Conservation (phyloP, 2,888 invertebrate species). For the Lepidocyrtinus sp. region DNA sequence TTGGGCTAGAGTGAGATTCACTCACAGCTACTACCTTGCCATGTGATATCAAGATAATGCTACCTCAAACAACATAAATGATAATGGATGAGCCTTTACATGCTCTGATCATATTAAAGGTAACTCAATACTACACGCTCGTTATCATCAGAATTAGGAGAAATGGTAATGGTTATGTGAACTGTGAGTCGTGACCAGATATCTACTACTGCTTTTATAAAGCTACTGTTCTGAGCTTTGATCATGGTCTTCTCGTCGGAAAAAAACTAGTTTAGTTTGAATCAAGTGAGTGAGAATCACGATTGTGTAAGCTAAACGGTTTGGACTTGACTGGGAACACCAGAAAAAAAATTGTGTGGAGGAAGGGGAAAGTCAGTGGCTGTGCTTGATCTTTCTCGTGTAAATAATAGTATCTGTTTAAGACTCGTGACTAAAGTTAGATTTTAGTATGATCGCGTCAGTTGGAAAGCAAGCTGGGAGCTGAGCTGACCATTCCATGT, state of each 20-base stretch:
- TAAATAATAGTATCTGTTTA: background rate
- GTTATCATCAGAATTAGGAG: background rate
- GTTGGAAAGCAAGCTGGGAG: slow-evolving; percentile 11
- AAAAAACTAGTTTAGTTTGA: slow-evolving; percentile 3
- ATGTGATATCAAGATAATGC: background rate
- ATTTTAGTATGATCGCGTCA: slow-evolving; percentile 16
- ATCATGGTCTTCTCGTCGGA: no score
- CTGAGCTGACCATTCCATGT: background rate
- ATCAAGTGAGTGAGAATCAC: background rate
- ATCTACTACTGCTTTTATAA: background rate
- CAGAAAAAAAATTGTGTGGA: slow-evolving; percentile 12
- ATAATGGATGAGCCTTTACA: slow-evolving; percentile 11
- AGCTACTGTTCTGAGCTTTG: background rate
- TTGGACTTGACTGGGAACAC: background rate
- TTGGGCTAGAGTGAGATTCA: slow-evolving; percentile 28
- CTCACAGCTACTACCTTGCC: background rate
- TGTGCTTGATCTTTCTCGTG: background rate
- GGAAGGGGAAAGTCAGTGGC: slow-evolving; percentile 10
- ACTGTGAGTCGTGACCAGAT: slow-evolving; percentile 8
- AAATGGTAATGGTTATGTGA: no score
- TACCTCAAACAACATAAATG: background rate
- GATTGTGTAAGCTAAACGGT: slow-evolving; percentile 3
- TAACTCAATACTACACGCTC: slow-evolving; percentile 2
- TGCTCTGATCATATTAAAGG: no score
- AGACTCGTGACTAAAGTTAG: slow-evolving; percentile 17